Conservation (phyloP, 2,113 vertebrate genomes). For the Grammatotria lemairii region DNA sequence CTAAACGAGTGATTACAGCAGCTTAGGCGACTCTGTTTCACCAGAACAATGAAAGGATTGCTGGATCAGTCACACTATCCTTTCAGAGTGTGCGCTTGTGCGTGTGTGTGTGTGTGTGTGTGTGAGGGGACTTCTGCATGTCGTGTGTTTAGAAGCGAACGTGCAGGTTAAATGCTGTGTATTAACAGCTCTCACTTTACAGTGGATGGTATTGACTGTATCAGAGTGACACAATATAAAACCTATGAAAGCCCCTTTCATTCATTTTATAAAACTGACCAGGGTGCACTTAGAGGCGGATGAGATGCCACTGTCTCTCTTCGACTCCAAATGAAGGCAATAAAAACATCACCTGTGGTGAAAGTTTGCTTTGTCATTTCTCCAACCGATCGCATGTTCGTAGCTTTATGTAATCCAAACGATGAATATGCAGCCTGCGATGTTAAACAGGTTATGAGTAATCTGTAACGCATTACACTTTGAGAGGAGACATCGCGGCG, state of each 20-base stretch:
- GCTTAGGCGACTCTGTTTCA: constrained; percentile 55
- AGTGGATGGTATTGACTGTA: background rate
- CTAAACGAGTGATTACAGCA: constrained; percentile 61
- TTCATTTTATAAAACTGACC: background rate
- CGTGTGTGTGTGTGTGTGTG: background rate
- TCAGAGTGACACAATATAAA: background rate
- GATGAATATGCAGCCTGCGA: constrained; percentile 16
- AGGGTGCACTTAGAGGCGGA: background rate
- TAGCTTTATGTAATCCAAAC: constrained; percentile 21
- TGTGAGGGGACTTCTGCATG: background rate
- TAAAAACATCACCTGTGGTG: background rate
- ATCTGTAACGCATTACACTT: constrained; percentile 24
- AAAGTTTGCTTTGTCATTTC: constrained; percentile 21
- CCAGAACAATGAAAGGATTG: constrained; percentile 58
- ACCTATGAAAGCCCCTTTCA: background rate
- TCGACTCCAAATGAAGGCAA: background rate
- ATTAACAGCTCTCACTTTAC: background rate
- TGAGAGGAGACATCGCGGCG: constrained; percentile 6
- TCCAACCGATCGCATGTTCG: background rate
- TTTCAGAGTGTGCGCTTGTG: background rate
- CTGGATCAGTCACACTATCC: constrained; percentile 51
- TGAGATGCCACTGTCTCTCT: background rate
- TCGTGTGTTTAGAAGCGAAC: background rate
- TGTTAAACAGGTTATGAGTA: constrained; percentile 46
- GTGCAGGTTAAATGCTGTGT: constrained; percentile 10